Evolutionary conservation across 1,140 invertebrate genomes (phyloP), one percentile per base, ranked within the genome.

Genomic region (Psix sp.): DNA sequence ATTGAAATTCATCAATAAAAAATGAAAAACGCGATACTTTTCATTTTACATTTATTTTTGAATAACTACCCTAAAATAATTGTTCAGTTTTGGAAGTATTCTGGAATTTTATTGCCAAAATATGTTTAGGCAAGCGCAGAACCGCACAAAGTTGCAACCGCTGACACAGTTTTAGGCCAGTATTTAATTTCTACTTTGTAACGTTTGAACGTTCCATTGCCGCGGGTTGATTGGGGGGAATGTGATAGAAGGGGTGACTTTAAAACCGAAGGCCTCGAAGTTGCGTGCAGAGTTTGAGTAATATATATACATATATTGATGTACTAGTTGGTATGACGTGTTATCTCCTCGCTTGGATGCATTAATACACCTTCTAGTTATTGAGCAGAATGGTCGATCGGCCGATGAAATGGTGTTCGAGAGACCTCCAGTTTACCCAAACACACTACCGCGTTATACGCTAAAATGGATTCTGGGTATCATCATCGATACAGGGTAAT

Each of bases 341-440:
- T 85, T 84, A 84, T 85, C 82, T 83, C 83, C 76, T 76, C 77
- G 67, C 74, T 80, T 78, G 78, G 79, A 68, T 80, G 80, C 82
- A 82, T 84, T 82, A 82, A 84, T 84, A 79, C 77, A 83, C 75
- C 78, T 78, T 76, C 59, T 68, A 75, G 80, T 81, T 82, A 84
- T 82, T 78, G 77, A 75, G 81, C 77, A 80, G 79, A 84, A 84
- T 84, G 79, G 80, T 78, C 54, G 73, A 52, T 54, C 62, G 74
- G 33, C 63, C 67, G 16, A 59, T 57, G 74, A 78, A 76, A 72
- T 70, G 56, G 56, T 43, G 39, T 60, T 48, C 35, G 45, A 43
- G 31, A 43, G 52, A 21, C 24, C 38, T 26, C 35, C 14, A 11
- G 63, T 56, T 18, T 48, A 42, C 59, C 42, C 56, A 71, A 59